A percentile compares a stretch with the other conserved stretches of the same genome.
phyloP scores from a whole-genome alignment of 2,888 invertebrate species.

The Melanostoma scalare region DNA sequence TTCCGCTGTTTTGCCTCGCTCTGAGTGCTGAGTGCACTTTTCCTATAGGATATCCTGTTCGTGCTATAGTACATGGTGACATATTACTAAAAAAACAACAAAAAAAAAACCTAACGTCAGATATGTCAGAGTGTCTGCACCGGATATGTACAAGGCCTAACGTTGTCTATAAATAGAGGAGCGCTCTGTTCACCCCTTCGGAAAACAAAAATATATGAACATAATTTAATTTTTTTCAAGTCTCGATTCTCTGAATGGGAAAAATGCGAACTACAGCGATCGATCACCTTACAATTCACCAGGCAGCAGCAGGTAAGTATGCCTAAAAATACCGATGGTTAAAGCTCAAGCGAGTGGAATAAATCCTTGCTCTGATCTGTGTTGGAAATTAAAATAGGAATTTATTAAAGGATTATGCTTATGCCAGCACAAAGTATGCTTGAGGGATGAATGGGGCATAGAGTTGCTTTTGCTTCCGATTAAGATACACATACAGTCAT shows the following conservation, averaged over 20 bases:
- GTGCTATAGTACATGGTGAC: constrained; percentile 36
- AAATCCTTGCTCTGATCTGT: constrained; percentile 25
- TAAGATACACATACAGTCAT: neutral
- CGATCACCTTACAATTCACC: neutral
- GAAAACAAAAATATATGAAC: neutral
- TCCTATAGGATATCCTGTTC: constrained; percentile 49
- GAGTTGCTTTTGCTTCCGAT: neutral
- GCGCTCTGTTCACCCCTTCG: constrained; percentile 9
- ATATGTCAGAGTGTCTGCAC: constrained; percentile 55
- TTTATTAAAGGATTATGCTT: constrained; percentile 55
- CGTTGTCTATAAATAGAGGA: constrained; percentile 39
- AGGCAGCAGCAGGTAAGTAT: constrained; percentile 1
- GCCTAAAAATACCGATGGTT: constrained; percentile 46
- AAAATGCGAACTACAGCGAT: neutral
- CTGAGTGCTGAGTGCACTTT: constrained; percentile 33
- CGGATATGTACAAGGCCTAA: constrained; percentile 50
- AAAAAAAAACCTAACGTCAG: constrained; percentile 24
- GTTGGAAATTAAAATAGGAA: constrained; percentile 50
- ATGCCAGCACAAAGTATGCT: constrained; percentile 12
- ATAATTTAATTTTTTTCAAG: constrained; percentile 25
- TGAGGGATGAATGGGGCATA: neutral
- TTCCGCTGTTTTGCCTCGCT: constrained; percentile 4
- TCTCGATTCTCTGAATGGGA: neutral
- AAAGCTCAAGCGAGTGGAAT: constrained; percentile 55
- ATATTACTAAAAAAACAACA: constrained; percentile 7